Percentiles rank a stretch among this genome's conserved stretches.
Conservation (phyloP, 1,140 invertebrate species). For the Cotesia typhae region DNA sequence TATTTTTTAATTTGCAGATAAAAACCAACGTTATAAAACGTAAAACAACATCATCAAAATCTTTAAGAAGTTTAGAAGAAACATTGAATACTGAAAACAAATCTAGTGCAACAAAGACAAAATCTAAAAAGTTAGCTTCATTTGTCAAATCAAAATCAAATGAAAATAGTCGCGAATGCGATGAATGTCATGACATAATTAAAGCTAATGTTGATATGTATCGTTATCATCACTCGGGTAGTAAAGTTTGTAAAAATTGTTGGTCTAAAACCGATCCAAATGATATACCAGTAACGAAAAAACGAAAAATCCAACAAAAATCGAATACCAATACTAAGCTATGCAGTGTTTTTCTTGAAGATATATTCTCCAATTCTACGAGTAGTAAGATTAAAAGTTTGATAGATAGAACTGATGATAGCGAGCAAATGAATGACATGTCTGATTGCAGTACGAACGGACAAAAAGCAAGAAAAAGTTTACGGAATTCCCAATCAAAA, state of each 20-base stretch:
- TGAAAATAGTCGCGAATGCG: constrained; percentile 39
- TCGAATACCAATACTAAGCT: constrained; percentile 43
- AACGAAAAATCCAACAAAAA: constrained; percentile 20
- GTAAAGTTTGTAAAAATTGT: constrained; percentile 55
- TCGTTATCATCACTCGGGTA: constrained; percentile 48
- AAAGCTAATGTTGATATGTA: constrained; percentile 47
- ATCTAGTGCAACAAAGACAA: constrained; percentile 2
- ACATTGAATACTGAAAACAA: constrained; percentile 47
- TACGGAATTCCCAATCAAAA: neutral
- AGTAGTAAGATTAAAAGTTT: neutral
- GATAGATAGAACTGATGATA: constrained; percentile 43
- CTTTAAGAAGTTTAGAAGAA: constrained; percentile 36
- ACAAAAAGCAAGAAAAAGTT: neutral
- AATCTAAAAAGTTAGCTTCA: constrained; percentile 29
- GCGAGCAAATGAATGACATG: constrained; percentile 43
- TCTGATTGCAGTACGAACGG: constrained; percentile 42
- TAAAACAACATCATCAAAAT: constrained; percentile 51
- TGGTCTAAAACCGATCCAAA: constrained; percentile 50
- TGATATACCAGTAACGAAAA: constrained; percentile 24
- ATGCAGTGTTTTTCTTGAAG: constrained; percentile 56
- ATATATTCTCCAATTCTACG: constrained; percentile 45
- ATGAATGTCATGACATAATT: constrained; percentile 46
- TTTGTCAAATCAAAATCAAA: neutral
- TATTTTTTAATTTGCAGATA: constrained; percentile 19
- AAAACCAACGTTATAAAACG: constrained; percentile 49